phyloP scores from a whole-genome alignment of 2,888 invertebrate genomes.

The Eupithecia pulchellata region DNA sequence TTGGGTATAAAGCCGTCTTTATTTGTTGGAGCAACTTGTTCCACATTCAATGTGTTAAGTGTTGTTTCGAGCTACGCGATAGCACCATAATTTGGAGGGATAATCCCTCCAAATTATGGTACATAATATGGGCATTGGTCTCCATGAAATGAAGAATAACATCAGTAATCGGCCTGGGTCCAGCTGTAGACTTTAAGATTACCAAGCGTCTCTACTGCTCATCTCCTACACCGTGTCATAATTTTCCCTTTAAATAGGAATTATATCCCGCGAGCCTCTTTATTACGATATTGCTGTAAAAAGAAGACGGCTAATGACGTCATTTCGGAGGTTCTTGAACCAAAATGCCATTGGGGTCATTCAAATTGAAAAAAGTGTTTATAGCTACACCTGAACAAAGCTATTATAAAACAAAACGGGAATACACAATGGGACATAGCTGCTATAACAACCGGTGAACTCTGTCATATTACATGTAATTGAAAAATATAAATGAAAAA shows the following conservation, averaged over 20 bases:
- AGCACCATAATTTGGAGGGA: too few relatives aligned
- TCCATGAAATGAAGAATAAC: too few relatives aligned
- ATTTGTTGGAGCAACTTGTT: too few relatives aligned
- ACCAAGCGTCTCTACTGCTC: conserved; percentile 2
- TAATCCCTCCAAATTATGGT: too few relatives aligned
- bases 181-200: too few relatives aligned
- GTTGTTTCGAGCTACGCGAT: too few relatives aligned
- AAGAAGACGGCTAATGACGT: conserved; percentile 43
- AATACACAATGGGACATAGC: not conserved
- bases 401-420: conserved; percentile 1
- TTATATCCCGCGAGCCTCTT: conserved; percentile 39
- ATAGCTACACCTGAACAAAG: not conserved
- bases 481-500: not conserved
- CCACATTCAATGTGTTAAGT: too few relatives aligned
- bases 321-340: conserved; percentile 56
- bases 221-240: conserved; percentile 23
- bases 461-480: not conserved
- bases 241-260: conserved; percentile 43
- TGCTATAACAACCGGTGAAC: not conserved
- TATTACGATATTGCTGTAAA: conserved; percentile 41
- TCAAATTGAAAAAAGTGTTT: conserved; percentile 8
- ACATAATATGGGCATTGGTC: too few relatives aligned
- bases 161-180: too few relatives aligned
- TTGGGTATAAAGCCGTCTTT: too few relatives aligned
- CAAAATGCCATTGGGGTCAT: conserved; percentile 55